Conservation (phyloP, 2,113 vertebrate species). For the Hyaena hyaena region DNA sequence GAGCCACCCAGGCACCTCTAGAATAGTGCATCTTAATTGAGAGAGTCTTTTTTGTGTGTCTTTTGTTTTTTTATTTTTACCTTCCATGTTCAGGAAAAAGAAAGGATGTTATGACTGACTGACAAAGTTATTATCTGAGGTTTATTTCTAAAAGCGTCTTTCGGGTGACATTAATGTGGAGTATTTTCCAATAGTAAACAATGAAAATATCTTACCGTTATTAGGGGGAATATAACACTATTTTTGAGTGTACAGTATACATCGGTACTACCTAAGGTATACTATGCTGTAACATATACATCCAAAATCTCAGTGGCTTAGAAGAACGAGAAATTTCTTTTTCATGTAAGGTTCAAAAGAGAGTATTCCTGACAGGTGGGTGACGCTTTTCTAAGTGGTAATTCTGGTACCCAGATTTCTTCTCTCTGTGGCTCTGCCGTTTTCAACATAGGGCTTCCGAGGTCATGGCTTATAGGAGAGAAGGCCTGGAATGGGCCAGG, state of each 20-base stretch:
- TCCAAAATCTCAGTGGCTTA: neutral
- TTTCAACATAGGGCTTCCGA: conserved; percentile 23
- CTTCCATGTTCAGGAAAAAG: neutral
- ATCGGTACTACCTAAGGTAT: neutral
- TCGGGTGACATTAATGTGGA: neutral
- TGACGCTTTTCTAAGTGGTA: neutral
- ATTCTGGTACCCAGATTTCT: neutral
- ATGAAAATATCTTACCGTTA: neutral
- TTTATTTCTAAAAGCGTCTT: conserved; percentile 32
- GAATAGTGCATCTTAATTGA: neutral
- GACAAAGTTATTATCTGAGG: neutral
- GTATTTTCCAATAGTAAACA: neutral
- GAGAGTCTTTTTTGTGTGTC: neutral
- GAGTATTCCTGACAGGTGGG: neutral
- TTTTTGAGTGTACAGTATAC: neutral
- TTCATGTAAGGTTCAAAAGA: neutral
- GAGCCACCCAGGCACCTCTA: neutral
- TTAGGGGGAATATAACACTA: neutral
- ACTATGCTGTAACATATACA: neutral
- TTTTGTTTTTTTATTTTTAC: neutral
- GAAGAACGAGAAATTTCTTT: neutral
- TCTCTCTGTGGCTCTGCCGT: neutral
- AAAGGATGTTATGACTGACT: neutral
- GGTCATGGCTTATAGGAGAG: neutral
- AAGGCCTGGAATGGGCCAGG: neutral